A percentile compares a stretch with the other conserved stretches of the same genome.
Conservation (phyloP, 23 tunicate species). For the Pegea sp. region DNA sequence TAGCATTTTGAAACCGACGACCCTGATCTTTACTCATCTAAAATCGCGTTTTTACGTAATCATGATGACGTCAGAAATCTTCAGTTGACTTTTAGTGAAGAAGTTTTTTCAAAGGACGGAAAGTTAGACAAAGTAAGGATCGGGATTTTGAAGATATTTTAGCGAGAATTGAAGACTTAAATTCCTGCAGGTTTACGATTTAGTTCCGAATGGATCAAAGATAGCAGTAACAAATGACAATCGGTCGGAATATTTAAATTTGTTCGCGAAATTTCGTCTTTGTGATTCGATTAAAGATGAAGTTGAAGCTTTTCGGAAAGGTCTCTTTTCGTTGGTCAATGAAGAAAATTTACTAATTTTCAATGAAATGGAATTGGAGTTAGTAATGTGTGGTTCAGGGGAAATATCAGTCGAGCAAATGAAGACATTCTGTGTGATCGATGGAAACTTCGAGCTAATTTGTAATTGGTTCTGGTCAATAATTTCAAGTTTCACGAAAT, state of each 20-base stretch:
- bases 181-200: slow-evolving; percentile 22
- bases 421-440: slow-evolving; percentile 11
- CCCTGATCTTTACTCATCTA: slow-evolving; percentile 42
- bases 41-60: slow-evolving; percentile 38
- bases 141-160: too few relatives aligned
- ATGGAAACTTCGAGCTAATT: neutral
- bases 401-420: slow-evolving; percentile 44
- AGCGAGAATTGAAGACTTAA: too few relatives aligned
- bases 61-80: slow-evolving; percentile 39
- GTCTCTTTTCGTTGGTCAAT: slow-evolving; percentile 46
- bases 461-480: slow-evolving; percentile 68
- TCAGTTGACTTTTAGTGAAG: slow-evolving; percentile 62
- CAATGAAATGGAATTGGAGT: slow-evolving; percentile 84
- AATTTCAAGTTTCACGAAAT: slow-evolving; percentile 68
- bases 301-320: slow-evolving; percentile 51
- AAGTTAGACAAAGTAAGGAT: slow-evolving; percentile 8
- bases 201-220: slow-evolving; percentile 35
- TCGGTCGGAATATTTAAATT: slow-evolving; percentile 53
- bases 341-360: slow-evolving; percentile 52
- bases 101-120: slow-evolving; percentile 19
- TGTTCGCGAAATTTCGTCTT: slow-evolving; percentile 43
- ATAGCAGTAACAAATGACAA: slow-evolving; percentile 58
- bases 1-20: slow-evolving; percentile 93
- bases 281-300: slow-evolving; percentile 46
- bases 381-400: slow-evolving; percentile 74